Percentiles rank a stretch among this genome's conserved stretches.
Evolutionary conservation across 2,888 invertebrate species (phyloP).

Genomic region (Hypsopygia costalis): DNA sequence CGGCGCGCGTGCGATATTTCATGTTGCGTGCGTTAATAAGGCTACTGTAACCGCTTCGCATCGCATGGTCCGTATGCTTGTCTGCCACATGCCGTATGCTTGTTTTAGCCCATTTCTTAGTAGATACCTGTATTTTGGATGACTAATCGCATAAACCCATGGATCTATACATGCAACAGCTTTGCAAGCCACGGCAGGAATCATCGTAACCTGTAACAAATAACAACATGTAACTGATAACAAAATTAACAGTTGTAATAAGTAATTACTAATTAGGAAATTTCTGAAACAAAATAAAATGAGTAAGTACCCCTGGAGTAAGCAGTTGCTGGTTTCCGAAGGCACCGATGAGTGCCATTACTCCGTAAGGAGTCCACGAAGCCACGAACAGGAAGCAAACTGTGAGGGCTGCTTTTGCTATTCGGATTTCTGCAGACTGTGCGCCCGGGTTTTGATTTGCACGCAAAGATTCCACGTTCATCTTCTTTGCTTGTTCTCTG

Average conservation of each 20-base stretch:
- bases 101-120: too few species aligned
- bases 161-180: constrained; percentile 95
- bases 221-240: too few species aligned
- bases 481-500: constrained; percentile 87
- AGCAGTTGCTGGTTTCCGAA: constrained; percentile 88
- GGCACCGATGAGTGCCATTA: constrained; percentile 89
- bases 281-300: too few species aligned
- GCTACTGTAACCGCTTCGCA: too few species aligned
- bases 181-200: constrained; percentile 93
- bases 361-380: constrained; percentile 95
- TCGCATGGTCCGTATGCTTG: too few species aligned
- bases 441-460: constrained; percentile 84
- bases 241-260: too few species aligned
- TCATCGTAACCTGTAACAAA: constrained; percentile 84
- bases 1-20: too few species aligned
- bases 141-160: constrained; percentile 94
- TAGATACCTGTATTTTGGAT: constrained; percentile 89
- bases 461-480: constrained; percentile 93
- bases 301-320: constrained; percentile 86
- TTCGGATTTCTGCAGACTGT: constrained; percentile 90
- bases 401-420: constrained; percentile 93
- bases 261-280: too few species aligned
- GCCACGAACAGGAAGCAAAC: constrained; percentile 91
- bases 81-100: too few species aligned
- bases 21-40: too few species aligned